Evolutionary conservation across 2,113 vertebrate species (phyloP).

Genomic region (Seriola rivoliana): DNA sequence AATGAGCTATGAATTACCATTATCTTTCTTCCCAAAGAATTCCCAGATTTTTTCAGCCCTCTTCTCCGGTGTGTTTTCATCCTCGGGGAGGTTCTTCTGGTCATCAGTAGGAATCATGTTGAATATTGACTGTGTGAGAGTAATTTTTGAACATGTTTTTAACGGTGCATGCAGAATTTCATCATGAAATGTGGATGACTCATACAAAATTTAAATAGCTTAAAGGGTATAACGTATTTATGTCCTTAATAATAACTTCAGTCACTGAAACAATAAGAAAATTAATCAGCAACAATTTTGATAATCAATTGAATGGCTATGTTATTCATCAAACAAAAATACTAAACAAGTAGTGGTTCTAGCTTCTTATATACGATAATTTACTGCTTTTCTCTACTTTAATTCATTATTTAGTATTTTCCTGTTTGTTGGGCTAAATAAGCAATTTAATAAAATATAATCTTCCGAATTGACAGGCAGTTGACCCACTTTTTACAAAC

Average conservation of each 20-base stretch:
- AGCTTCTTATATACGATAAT: too few relatives aligned
- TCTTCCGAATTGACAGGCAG: too few relatives aligned
- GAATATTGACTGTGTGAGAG: conserved; percentile 88
- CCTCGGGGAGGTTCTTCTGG: conserved; percentile 86
- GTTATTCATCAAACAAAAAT: too few relatives aligned
- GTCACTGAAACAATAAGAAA: neutral
- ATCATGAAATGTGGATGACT: neutral
- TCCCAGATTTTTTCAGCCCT: conserved; percentile 90
- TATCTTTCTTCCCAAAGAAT: conserved; percentile 90
- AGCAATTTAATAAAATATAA: too few relatives aligned
- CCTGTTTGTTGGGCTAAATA: too few relatives aligned
- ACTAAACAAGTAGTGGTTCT: too few relatives aligned
- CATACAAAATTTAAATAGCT: neutral
- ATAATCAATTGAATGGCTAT: too few relatives aligned
- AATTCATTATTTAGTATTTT: neutral
- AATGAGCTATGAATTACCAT: conserved; percentile 79
- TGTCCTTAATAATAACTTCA: neutral
- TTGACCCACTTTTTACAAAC: too few relatives aligned
- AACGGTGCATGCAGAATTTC: neutral
- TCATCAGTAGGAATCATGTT: conserved; percentile 90
- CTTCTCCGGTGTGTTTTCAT: conserved; percentile 91
- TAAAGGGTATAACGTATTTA: too few relatives aligned
- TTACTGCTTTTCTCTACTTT: too few relatives aligned
- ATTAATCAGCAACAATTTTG: too few relatives aligned
- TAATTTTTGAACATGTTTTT: neutral